Base-by-base conservation (phyloP, 2,113 vertebrate species). In the Cheilinus undulatus region DNA sequence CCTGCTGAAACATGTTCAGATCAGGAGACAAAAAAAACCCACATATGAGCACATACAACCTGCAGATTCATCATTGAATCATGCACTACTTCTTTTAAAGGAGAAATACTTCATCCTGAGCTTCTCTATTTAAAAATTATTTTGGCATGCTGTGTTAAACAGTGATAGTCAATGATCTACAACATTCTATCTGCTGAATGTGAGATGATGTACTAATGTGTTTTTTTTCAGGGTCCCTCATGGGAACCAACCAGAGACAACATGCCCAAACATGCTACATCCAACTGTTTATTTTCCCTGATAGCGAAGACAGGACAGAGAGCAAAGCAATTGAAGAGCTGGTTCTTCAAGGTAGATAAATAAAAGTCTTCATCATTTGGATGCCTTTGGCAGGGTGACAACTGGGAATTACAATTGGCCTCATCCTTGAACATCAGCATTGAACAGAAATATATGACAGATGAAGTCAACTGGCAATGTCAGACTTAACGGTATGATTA, bases 1-100 rank as follows among this genome's bases (percentile, higher is more conserved):
- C 69, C 60, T 77, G 67, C 51, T 40, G 17, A 7, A 60, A 73
- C 73, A 56, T 2, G 20, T 52, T 54, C 36, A 51, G 1, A 3
- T 17, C 40, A 42, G 40, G 34, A 1, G 1, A 24, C 4, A 59
- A 26, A 26, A 28, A 20, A 68, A 7, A 59, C 2, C 2, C 24
- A 19, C 32, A 27, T 12, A 32, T 0, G 17, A 1, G 20, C 17
- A 3, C 2, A 17, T 15, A 0, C 24, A 3, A 40, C 50, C 5
- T 0, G 2, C 12, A 2, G 7, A 3, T 34, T 36, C 22, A 20
- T n/a, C n/a, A n/a, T n/a, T 19, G 5, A 28, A 30, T 38, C 12
- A 52, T n/a, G 46, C 28, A 60, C 3, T n/a, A n/a, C n/a, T n/a
- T n/a, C n/a, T n/a, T n/a, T n/a, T n/a, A n/a, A n/a, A n/a, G n/a